These are phyloP conservation scores for Anarrhichthys ocellatus DNA, from an alignment of 2,113 vertebrate species.

Conservation along the genomic window DNA sequence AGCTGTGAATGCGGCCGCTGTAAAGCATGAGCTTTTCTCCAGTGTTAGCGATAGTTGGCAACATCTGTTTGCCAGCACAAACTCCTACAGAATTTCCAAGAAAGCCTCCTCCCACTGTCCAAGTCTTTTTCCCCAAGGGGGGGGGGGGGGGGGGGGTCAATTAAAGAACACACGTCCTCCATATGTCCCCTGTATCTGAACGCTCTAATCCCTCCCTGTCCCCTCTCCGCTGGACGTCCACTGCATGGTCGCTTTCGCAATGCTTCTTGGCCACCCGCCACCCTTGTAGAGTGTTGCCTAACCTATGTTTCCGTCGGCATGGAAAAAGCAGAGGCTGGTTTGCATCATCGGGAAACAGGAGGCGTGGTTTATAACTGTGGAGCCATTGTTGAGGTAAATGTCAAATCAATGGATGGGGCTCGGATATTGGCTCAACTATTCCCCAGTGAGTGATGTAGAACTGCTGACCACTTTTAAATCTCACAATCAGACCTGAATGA, in stretches of 20 bases:
- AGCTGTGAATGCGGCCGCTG: slow-evolving; percentile 77
- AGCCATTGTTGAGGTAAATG: slow-evolving; percentile 69
- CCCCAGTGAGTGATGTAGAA: slow-evolving; percentile 35
- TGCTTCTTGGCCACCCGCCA: slow-evolving; percentile 55
- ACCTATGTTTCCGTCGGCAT: slow-evolving; percentile 63
- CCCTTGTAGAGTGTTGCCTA: slow-evolving; percentile 59
- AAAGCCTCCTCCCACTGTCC: slow-evolving; percentile 54
- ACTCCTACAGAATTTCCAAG: slow-evolving; percentile 71
- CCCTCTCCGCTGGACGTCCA: slow-evolving; percentile 40
- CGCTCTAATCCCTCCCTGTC: slow-evolving; percentile 42
- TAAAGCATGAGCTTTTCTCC: slow-evolving; percentile 56
- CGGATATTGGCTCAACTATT: slow-evolving; percentile 18
- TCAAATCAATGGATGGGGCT: slow-evolving; percentile 51
- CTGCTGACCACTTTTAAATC: slow-evolving; percentile 45
- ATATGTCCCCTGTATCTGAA: slow-evolving; percentile 29
- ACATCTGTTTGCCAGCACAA: slow-evolving; percentile 78
- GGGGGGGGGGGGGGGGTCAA: slow-evolving; percentile 18
- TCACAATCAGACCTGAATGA: slow-evolving; percentile 34
- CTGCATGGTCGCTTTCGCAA: slow-evolving; percentile 60
- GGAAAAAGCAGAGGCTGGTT: slow-evolving; percentile 64
- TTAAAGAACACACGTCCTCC: slow-evolving; percentile 52
- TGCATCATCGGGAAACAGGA: slow-evolving; percentile 62
- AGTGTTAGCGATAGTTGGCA: slow-evolving; percentile 53
- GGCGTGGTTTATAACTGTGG: slow-evolving; percentile 71
- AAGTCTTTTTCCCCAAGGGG: slow-evolving; percentile 25